phyloP scores from a whole-genome alignment of 2,113 vertebrate genomes.

The Psittacara wagleri region DNA sequence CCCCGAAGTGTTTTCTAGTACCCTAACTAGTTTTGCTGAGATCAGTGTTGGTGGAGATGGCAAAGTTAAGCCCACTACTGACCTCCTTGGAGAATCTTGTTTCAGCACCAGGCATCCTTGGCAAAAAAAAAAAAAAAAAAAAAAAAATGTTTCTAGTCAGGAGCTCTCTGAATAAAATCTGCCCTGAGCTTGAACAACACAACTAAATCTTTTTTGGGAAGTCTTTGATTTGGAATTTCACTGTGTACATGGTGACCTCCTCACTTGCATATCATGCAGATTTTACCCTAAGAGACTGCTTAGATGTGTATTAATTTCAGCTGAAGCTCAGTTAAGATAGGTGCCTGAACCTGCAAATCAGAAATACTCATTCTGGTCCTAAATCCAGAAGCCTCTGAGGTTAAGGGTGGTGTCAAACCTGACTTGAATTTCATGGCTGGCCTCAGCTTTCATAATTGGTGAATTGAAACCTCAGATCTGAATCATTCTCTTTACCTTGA shows the following conservation, averaged over 20 bases:
- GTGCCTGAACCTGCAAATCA: background rate
- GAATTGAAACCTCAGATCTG: conserved; percentile 31
- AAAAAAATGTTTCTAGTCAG: background rate
- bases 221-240: background rate
- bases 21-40: background rate
- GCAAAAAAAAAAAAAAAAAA: background rate
- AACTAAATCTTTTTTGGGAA: background rate
- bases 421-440: conserved; percentile 5
- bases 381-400: background rate
- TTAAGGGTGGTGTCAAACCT: background rate
- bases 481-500: conserved; percentile 7
- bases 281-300: background rate
- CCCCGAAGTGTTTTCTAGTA: background rate
- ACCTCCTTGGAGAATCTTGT: background rate
- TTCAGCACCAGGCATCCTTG: background rate
- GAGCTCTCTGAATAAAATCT: background rate
- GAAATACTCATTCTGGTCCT: background rate
- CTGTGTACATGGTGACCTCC: background rate
- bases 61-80: background rate
- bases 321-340: background rate
- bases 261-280: background rate
- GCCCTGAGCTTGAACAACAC: background rate
- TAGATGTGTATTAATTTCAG: background rate
- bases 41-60: background rate
- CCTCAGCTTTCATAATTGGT: background rate